Evolutionary conservation across 1,140 invertebrate genomes (phyloP), one percentile per base, ranked within the genome.

Genomic region (Psilanteris sp.): DNA sequence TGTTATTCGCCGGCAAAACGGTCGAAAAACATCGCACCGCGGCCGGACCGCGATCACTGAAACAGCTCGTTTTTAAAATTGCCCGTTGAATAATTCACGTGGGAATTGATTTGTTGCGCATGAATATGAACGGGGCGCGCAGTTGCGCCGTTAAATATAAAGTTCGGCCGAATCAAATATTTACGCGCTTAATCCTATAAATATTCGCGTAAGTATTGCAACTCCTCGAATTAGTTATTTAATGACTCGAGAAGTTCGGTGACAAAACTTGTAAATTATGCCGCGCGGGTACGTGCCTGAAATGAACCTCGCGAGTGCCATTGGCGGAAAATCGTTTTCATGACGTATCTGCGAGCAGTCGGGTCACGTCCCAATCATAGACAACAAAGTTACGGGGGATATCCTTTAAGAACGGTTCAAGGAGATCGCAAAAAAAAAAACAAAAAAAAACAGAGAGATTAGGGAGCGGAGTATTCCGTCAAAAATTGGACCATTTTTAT

Each of bases 281-380:
- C 16, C 15, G 5, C 31, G 22, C 7, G 4, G 61, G 16, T 66
- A 52, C 37, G 61, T 44, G 46, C 9, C 13, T 18, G 9, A 44
- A 29, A n/a, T 39, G 36, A 26, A 46, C 55, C 48, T 55, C 43
- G 24, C 41, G 16, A 43, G 34, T 34, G 41, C 24, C 27, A 41
- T 31, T 48, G 41, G 31, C 11, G 66, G 66, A 70, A 70, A 70
- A 59, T 70, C 66, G 66, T 27, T 59, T 54, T 8, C 26, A 24
- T 24, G 64, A 57, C 27, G 15, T 34, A 18, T 57, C 0, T n/a
- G 8, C 8, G 20, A 10, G 27, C 20, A 70, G 43, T 70, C 43
- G 31, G 10, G 39, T 57, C 54, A 70, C 66, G 66, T 50, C 48
- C 66, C 52, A 59, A 59, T 59, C 66, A 59, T 59, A 70, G 52